Evolutionary conservation across 2,888 invertebrate genomes (phyloP).

Genomic region (Vesta saturnalis): DNA sequence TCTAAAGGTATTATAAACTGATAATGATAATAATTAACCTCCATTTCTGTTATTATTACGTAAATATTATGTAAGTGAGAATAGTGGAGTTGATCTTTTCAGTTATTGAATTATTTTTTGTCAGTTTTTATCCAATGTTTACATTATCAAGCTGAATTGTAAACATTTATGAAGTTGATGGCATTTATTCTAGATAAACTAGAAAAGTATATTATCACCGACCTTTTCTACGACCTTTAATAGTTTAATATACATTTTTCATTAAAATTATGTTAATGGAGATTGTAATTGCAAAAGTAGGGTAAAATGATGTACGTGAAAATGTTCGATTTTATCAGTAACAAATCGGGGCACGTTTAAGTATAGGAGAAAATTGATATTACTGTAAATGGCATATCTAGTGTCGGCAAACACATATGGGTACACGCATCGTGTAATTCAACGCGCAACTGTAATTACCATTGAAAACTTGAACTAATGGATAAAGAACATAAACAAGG

Average conservation of each 20-base stretch:
- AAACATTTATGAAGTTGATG: slow-evolving; percentile 12
- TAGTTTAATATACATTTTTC: slow-evolving; percentile 17
- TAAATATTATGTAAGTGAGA: slow-evolving; percentile 6
- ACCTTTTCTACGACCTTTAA: slow-evolving; percentile 20
- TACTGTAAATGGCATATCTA: not conserved
- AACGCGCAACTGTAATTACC: not conserved
- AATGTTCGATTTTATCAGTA: not conserved
- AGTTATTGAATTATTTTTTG: not conserved
- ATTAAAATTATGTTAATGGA: not conserved
- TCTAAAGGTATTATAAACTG: slow-evolving; percentile 45
- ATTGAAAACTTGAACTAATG: slow-evolving; percentile 8
- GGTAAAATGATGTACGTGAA: not conserved
- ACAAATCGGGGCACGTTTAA: slow-evolving; percentile 16
- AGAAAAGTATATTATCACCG: slow-evolving; percentile 13
- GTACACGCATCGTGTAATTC: slow-evolving; percentile 1
- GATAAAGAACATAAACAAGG: slow-evolving; percentile 38
- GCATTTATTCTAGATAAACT: not conserved
- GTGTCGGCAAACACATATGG: not conserved
- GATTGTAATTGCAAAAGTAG: not conserved
- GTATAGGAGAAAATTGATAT: slow-evolving; percentile 1
- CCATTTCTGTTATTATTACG: not conserved
- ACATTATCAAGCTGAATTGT: slow-evolving; percentile 10
- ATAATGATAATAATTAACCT: not conserved
- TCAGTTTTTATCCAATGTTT: not conserved
- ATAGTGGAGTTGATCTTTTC: not conserved